Evolutionary conservation across 2,888 invertebrate genomes (phyloP).

Genomic region (Julus scanicus): DNA sequence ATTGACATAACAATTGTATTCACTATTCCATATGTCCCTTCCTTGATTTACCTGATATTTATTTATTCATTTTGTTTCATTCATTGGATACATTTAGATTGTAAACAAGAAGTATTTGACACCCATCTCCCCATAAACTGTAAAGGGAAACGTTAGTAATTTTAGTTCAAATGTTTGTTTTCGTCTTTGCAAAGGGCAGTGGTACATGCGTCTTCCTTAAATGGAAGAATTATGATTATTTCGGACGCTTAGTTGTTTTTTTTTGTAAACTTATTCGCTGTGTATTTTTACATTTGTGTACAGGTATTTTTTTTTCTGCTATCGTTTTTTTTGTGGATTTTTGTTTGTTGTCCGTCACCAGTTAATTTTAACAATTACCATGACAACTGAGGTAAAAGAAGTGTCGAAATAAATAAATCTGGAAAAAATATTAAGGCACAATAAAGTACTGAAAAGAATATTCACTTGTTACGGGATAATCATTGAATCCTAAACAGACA

Average conservation of each 20-base stretch:
- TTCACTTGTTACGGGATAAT: neutral
- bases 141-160: neutral
- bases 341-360: constrained; percentile 31
- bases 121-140: neutral
- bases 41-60: constrained; percentile 42
- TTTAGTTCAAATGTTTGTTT: constrained; percentile 20
- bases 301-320: constrained; percentile 14
- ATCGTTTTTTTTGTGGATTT: neutral
- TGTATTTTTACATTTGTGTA: constrained; percentile 39
- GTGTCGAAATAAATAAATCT: neutral
- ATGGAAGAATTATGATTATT: constrained; percentile 10
- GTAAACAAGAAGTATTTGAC: constrained; percentile 25
- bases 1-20: constrained; percentile 4
- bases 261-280: constrained; percentile 28
- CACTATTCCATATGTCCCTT: neutral
- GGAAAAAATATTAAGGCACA: constrained; percentile 37
- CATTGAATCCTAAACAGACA: too few relatives aligned
- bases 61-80: constrained; percentile 17
- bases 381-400: neutral
- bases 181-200: constrained; percentile 42
- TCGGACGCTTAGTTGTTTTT: neutral
- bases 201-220: neutral
- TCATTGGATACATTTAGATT: neutral
- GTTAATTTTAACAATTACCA: constrained; percentile 20
- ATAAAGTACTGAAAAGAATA: constrained; percentile 12